phyloP scores from a whole-genome alignment of 2,888 invertebrate genomes.

The Brachyptera putata region DNA sequence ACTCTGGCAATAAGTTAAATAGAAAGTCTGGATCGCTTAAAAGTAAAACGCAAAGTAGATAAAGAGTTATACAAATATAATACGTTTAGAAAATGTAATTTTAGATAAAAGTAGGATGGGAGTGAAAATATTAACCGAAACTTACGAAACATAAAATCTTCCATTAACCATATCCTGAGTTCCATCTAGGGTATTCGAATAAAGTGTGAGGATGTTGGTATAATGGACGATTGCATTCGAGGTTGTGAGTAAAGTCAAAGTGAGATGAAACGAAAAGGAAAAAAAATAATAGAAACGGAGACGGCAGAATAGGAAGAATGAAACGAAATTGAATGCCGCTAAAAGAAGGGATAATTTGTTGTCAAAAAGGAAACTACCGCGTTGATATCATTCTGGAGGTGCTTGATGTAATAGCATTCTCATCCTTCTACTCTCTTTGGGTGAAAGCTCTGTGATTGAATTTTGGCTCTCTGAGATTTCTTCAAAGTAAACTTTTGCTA shows the following conservation, averaged over 20 bases:
- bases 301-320: background rate
- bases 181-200: too few relatives aligned
- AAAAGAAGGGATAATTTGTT: conserved; percentile 11
- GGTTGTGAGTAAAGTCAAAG: conserved; percentile 4
- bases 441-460: conserved; percentile 14
- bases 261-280: background rate
- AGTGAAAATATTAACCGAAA: too few relatives aligned
- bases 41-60: too few relatives aligned
- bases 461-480: background rate
- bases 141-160: too few relatives aligned
- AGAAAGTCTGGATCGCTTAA: too few relatives aligned
- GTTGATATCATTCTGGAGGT: conserved; percentile 17
- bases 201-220: too few relatives aligned
- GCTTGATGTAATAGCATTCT: conserved; percentile 7
- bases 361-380: conserved; percentile 3
- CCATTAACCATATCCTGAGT: too few relatives aligned
- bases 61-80: too few relatives aligned
- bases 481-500: background rate
- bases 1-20: too few relatives aligned
- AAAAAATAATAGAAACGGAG: background rate
- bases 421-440: background rate
- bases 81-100: too few relatives aligned
- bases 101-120: too few relatives aligned
- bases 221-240: too few relatives aligned
- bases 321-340: conserved; percentile 1